These are phyloP conservation scores for Colinus virginianus DNA, from an alignment of 2,113 vertebrate species.

Conservation along the genomic window DNA sequence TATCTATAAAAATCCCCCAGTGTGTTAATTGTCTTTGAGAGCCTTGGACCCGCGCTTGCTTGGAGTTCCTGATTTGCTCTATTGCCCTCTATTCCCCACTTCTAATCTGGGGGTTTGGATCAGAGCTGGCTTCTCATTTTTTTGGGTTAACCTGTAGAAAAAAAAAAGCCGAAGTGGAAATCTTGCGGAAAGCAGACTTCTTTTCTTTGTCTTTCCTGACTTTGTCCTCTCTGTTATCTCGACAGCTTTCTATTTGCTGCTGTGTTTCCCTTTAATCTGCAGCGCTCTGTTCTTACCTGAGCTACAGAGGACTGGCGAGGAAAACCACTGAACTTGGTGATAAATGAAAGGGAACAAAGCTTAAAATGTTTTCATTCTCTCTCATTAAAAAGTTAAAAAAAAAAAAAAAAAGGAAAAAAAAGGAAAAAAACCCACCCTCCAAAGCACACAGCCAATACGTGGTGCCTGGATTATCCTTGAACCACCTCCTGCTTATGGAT, in stretches of 20 bases:
- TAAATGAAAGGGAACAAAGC: slow-evolving; percentile 49
- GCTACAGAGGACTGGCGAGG: slow-evolving; percentile 38
- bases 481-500: not conserved
- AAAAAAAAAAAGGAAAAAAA: not conserved
- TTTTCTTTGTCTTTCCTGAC: not conserved
- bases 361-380: slow-evolving; percentile 35
- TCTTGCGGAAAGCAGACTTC: slow-evolving; percentile 17
- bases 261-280: slow-evolving; percentile 49
- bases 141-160: not conserved
- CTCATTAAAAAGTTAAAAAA: not conserved
- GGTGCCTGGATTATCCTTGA: slow-evolving; percentile 52
- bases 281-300: slow-evolving; percentile 64
- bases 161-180: not conserved
- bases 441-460: not conserved
- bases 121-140: not conserved
- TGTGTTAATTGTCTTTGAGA: not conserved
- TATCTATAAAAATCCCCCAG: slow-evolving; percentile 11
- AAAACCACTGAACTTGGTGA: slow-evolving; percentile 11
- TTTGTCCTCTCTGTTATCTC: slow-evolving; percentile 21
- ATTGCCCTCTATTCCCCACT: accelerated
- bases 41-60: not conserved
- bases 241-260: slow-evolving; percentile 16
- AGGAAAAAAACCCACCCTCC: not conserved
- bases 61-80: not conserved
- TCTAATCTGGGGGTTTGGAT: not conserved